Evolutionary conservation across 1,140 invertebrate species (phyloP).

Genomic region (Papilio aristodemus): DNA sequence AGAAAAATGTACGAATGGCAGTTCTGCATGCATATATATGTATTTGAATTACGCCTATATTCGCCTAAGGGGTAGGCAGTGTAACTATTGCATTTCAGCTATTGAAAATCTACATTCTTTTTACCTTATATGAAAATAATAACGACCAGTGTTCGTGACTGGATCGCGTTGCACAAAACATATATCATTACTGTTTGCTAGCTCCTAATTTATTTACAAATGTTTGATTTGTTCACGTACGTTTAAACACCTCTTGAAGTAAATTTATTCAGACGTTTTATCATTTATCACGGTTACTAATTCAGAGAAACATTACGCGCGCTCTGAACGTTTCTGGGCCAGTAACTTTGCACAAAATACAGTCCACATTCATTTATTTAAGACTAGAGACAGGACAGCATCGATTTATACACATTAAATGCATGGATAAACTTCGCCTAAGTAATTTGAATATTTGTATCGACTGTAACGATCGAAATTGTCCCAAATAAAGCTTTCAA

Average conservation of each 20-base stretch:
- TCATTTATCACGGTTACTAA: constrained; percentile 31
- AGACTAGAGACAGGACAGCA: constrained; percentile 10
- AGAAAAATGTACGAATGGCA: too few species aligned
- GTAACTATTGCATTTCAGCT: too few species aligned
- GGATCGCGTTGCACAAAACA: not conserved
- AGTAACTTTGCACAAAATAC: constrained; percentile 25
- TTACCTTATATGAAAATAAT: constrained; percentile 17
- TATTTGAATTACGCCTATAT: too few species aligned
- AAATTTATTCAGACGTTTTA: constrained; percentile 25
- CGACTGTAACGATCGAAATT: not conserved
- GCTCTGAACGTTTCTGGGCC: constrained; percentile 26
- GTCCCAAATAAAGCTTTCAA: not conserved
- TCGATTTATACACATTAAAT: constrained; percentile 30
- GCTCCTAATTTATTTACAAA: constrained; percentile 29
- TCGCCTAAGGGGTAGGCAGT: too few species aligned
- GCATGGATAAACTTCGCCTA: not conserved
- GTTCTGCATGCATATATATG: too few species aligned
- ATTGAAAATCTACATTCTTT: not conserved
- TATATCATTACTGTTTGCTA: constrained; percentile 18
- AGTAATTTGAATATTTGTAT: constrained; percentile 11
- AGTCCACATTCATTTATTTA: constrained; percentile 22
- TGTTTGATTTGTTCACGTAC: not conserved
- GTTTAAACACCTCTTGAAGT: constrained; percentile 30
- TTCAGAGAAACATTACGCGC: not conserved
- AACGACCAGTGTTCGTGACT: not conserved